Conservation (phyloP, 2,113 vertebrate species). For the Dendrocopos noguchii region DNA sequence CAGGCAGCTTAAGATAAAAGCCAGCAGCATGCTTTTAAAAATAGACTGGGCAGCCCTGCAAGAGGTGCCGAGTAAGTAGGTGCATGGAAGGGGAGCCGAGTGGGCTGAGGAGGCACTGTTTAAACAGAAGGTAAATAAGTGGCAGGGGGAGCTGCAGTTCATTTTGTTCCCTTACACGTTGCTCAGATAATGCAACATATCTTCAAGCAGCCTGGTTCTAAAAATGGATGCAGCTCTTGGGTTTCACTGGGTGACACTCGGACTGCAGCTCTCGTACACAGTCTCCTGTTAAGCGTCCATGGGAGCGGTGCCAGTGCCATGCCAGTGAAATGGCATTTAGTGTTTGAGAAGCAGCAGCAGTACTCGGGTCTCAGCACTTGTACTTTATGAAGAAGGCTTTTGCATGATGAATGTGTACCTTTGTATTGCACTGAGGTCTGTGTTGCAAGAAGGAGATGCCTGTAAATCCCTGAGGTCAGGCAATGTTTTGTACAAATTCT, state of each 20-base stretch:
- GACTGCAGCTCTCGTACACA: neutral
- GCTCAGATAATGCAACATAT: constrained; percentile 47
- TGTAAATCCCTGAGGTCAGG: constrained; percentile 12
- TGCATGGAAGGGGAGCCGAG: neutral
- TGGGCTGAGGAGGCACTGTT: neutral
- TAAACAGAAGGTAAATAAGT: constrained; percentile 53
- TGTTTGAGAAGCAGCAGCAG: neutral
- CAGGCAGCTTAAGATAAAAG: constrained; percentile 51
- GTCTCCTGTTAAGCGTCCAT: fast-evolving
- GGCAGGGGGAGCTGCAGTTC: constrained; percentile 42
- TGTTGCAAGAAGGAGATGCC: neutral
- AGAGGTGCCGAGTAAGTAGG: constrained; percentile 21
- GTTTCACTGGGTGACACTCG: constrained; percentile 10
- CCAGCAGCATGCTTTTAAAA: constrained; percentile 69
- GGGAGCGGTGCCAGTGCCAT: neutral
- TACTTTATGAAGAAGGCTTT: neutral
- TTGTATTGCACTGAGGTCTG: neutral
- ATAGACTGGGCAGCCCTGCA: constrained; percentile 3
- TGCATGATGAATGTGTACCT: neutral
- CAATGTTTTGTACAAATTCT: neutral
- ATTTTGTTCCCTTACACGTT: constrained; percentile 49
- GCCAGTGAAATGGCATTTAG: neutral
- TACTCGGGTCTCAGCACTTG: neutral
- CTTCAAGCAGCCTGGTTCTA: constrained; percentile 20
- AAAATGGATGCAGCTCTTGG: constrained; percentile 55